These are phyloP conservation scores for Lepidochrysops patricia DNA, from an alignment of 2,888 invertebrate species.

Conservation along the genomic window DNA sequence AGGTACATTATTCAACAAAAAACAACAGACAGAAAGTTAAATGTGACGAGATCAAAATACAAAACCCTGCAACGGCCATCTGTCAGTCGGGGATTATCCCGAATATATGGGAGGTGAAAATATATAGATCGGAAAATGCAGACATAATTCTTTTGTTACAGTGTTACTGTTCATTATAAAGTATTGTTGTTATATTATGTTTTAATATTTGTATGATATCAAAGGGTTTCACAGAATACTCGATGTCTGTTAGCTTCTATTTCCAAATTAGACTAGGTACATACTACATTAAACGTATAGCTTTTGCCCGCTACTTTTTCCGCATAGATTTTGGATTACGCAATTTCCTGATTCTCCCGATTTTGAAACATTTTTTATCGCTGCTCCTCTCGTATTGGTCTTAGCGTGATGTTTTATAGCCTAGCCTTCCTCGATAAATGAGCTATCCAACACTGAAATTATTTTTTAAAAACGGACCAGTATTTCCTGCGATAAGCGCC, in stretches of 20 bases:
- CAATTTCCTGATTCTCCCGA: too few relatives aligned
- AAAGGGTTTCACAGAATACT: not conserved
- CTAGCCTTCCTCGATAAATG: too few relatives aligned
- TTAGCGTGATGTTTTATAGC: too few relatives aligned
- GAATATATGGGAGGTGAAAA: not conserved
- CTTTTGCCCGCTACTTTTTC: too few relatives aligned
- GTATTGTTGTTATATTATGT: not conserved
- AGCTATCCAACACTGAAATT: too few relatives aligned
- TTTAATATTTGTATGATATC: not conserved
- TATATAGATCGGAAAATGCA: not conserved
- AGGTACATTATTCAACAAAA: not conserved
- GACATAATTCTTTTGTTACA: not conserved
- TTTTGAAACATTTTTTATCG: too few relatives aligned
- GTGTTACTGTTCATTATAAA: not conserved
- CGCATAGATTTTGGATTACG: too few relatives aligned
- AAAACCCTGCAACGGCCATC: not conserved
- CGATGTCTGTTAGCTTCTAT: not conserved
- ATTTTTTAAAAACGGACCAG: too few relatives aligned
- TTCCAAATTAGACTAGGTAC: too few relatives aligned
- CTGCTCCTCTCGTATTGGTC: too few relatives aligned
- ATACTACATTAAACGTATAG: too few relatives aligned
- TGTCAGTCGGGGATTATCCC: conserved; percentile 4
- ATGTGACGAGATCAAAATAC: conserved; percentile 9
- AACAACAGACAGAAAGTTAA: not conserved
- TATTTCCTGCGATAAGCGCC: too few relatives aligned